phyloP scores from a whole-genome alignment of 2,113 vertebrate genomes.

The Centrocercus urophasianus region DNA sequence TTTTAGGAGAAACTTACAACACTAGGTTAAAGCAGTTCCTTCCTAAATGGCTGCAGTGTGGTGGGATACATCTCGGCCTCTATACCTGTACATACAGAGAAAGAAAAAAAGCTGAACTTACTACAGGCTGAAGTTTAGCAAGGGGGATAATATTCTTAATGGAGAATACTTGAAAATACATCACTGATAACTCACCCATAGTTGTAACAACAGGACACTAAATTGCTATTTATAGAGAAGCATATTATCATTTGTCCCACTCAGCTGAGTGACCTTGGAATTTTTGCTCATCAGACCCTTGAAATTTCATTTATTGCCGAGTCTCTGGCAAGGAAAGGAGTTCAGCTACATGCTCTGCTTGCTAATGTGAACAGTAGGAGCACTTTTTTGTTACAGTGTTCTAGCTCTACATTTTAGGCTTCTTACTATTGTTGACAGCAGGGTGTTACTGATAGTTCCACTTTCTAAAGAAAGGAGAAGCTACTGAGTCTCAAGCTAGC shows the following conservation, averaged over 20 bases:
- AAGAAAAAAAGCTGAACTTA: background rate
- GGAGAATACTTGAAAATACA: background rate
- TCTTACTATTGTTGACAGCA: rapidly evolving
- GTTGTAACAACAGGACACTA: constrained; percentile 25
- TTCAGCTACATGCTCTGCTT: background rate
- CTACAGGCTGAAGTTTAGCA: background rate
- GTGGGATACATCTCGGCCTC: background rate
- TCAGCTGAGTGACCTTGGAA: constrained; percentile 16
- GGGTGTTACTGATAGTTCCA: background rate
- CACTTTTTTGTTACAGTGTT: background rate
- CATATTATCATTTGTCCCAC: constrained; percentile 46
- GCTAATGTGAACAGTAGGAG: background rate
- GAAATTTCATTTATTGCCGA: constrained; percentile 51
- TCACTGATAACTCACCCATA: background rate
- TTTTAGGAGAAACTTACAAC: background rate
- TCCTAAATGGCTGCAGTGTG: background rate
- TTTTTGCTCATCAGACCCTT: constrained; percentile 39
- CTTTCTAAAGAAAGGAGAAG: background rate
- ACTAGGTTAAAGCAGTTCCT: background rate
- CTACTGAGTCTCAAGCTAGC: background rate
- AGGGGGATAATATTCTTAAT: background rate
- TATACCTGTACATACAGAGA: background rate
- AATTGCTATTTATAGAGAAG: background rate
- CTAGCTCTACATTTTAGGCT: background rate
- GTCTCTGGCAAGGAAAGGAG: background rate